phyloP scores from a whole-genome alignment of 2,113 vertebrate genomes.

The Podocnemis expansa region DNA sequence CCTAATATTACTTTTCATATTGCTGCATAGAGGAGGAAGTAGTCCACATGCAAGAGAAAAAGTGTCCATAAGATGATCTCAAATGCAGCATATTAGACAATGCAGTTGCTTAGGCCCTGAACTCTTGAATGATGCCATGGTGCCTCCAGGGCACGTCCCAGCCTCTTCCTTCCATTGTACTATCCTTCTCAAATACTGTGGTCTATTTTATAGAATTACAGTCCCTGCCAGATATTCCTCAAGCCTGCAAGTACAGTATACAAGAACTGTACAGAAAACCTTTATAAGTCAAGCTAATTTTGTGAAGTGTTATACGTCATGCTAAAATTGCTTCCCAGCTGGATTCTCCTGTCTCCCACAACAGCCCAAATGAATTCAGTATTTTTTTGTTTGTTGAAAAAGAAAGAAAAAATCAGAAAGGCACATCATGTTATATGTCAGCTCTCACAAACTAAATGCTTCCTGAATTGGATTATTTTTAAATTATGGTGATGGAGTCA shows the following conservation, averaged over 20 bases:
- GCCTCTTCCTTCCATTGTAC: background rate
- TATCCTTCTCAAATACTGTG: background rate
- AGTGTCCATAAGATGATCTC: background rate
- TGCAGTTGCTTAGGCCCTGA: background rate
- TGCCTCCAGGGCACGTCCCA: background rate
- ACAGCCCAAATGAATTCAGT: conserved; percentile 1
- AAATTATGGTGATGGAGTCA: background rate
- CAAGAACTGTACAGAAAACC: background rate
- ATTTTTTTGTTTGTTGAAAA: conserved; percentile 7
- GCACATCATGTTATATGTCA: background rate
- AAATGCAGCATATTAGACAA: background rate
- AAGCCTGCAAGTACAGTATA: background rate
- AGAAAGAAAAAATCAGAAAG: background rate
- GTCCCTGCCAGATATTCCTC: conserved; percentile 15
- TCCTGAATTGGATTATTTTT: background rate
- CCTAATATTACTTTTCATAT: background rate
- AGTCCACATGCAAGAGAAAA: background rate
- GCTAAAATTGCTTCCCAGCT: conserved; percentile 30
- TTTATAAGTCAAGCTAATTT: conserved; percentile 39
- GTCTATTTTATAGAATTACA: background rate
- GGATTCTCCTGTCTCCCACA: conserved; percentile 13
- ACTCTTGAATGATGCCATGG: background rate
- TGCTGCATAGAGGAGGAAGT: background rate
- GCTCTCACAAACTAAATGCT: background rate
- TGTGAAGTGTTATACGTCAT: conserved; percentile 40